A percentile compares a stretch with the other conserved stretches of the same genome.
Conservation (phyloP, 2,113 vertebrate genomes). For the Motacilla alba region DNA sequence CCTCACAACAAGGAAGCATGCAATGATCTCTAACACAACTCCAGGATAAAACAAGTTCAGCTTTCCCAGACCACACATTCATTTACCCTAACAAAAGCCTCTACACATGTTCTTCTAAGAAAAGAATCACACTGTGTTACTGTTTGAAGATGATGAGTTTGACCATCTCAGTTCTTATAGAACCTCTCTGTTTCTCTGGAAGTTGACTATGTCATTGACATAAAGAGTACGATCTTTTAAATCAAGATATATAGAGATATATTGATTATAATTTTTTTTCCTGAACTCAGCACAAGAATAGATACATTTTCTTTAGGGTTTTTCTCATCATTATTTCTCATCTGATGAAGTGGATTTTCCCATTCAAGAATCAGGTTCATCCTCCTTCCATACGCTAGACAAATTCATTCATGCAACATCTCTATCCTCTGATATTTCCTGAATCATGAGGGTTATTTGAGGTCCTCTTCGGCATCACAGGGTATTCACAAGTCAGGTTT, state of each 20-base stretch:
- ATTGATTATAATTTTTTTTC: background rate
- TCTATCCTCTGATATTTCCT: slow-evolving; percentile 44
- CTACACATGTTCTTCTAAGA: background rate
- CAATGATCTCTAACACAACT: background rate
- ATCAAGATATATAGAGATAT: background rate
- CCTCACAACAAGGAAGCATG: background rate
- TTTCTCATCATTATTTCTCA: background rate
- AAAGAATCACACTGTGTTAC: background rate
- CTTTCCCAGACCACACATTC: background rate
- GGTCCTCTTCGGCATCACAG: background rate
- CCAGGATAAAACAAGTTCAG: background rate
- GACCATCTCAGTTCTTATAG: background rate
- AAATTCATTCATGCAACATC: background rate
- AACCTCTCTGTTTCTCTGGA: background rate
- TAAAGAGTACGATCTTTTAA: background rate
- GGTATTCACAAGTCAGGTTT: background rate
- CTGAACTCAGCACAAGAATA: background rate
- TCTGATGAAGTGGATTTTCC: background rate
- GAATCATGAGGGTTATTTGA: background rate
- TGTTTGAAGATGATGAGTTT: background rate
- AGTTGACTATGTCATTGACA: background rate
- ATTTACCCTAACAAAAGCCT: background rate
- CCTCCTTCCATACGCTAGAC: background rate
- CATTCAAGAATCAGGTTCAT: background rate
- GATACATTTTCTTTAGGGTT: background rate